Percentiles rank a stretch among this genome's conserved stretches.
Conservation (phyloP, 2,888 invertebrate genomes). For the Pedicia rivosa region DNA sequence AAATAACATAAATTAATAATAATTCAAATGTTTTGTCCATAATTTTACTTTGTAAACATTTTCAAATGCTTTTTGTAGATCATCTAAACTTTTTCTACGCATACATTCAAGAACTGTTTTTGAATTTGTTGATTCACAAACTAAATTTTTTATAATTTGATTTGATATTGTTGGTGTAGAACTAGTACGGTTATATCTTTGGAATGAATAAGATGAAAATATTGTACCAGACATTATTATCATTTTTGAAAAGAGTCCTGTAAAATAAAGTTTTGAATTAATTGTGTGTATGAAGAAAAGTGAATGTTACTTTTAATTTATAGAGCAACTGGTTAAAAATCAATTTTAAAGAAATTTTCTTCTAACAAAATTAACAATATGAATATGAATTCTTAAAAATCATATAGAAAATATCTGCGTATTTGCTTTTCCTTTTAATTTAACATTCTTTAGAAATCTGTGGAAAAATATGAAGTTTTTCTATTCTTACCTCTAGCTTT, state of each 20-base stretch:
- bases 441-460: no score
- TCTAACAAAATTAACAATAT: no score
- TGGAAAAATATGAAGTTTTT: neutral
- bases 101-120: slow-evolving; percentile 44
- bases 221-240: slow-evolving; percentile 49
- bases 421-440: no score
- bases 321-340: no score
- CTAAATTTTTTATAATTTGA: slow-evolving; percentile 36
- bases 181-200: slow-evolving; percentile 11
- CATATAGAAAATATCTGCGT: no score
- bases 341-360: no score
- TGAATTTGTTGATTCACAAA: slow-evolving; percentile 32
- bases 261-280: no score
- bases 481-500: slow-evolving; percentile 38
- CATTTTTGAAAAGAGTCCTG: slow-evolving; percentile 46
- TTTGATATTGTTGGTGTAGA: slow-evolving; percentile 11
- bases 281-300: no score
- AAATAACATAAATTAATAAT: neutral
- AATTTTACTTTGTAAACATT: slow-evolving; percentile 33
- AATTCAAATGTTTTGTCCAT: slow-evolving; percentile 16
- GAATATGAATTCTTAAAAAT: no score
- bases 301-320: no score
- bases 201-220: slow-evolving; percentile 30
- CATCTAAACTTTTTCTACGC: slow-evolving; percentile 38
- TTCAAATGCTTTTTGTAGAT: slow-evolving; percentile 41